Conservation (phyloP, 2,113 vertebrate species). For the Hypanus sabinus region DNA sequence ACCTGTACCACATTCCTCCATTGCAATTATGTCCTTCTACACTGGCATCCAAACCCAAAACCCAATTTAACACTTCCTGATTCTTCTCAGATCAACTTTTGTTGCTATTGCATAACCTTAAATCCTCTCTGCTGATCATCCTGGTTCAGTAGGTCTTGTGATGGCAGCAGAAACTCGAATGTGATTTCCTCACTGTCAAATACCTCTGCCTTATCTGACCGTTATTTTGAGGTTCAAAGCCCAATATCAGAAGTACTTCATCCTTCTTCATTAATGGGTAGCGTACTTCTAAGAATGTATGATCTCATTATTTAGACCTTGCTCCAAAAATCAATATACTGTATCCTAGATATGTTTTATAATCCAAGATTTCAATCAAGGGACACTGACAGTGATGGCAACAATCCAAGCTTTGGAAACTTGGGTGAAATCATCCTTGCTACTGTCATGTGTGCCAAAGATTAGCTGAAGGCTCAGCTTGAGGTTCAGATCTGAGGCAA, state of each 20-base stretch:
- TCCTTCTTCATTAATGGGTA: background rate
- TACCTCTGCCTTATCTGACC: background rate
- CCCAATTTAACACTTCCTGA: too few species aligned
- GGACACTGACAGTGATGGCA: background rate
- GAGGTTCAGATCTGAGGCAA: background rate
- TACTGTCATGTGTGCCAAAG: background rate
- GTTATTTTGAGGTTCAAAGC: background rate
- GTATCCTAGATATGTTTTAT: background rate
- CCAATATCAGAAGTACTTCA: background rate
- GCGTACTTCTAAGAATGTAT: background rate
- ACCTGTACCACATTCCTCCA: too few species aligned
- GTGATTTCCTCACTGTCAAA: background rate
- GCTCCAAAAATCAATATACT: background rate
- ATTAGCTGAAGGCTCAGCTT: background rate
- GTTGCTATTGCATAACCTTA: background rate
- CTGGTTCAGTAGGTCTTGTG: too few species aligned
- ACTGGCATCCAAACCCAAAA: background rate
- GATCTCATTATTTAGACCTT: background rate
- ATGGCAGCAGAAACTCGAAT: background rate
- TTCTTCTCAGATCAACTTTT: background rate
- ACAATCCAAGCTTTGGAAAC: background rate
- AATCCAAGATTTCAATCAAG: background rate
- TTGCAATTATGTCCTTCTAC: too few species aligned
- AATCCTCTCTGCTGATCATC: background rate
- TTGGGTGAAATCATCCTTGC: background rate